Percentiles rank a stretch among this genome's conserved stretches.
Evolutionary conservation across 1,140 invertebrate genomes (phyloP).

Genomic region (Adoxophyes honmai): DNA sequence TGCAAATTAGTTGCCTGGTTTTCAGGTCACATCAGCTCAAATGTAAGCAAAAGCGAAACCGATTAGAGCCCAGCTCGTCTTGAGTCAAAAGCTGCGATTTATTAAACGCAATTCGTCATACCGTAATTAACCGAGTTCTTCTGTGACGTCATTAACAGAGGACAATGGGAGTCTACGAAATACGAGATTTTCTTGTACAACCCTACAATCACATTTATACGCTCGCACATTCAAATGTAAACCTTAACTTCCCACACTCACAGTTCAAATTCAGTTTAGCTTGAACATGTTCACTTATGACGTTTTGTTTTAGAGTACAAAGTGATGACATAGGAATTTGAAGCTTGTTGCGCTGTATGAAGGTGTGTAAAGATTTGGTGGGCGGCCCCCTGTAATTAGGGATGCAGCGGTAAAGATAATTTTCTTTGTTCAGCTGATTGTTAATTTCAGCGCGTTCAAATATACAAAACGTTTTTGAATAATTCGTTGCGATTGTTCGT

Average conservation of each 20-base stretch:
- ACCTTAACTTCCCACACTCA: neutral
- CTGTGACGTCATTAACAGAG: neutral
- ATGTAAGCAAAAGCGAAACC: neutral
- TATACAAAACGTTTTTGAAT: too few species aligned
- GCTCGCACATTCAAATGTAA: too few species aligned
- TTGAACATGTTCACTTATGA: neutral
- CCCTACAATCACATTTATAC: too few species aligned
- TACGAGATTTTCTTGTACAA: too few species aligned
- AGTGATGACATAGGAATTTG: neutral
- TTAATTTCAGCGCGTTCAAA: too few species aligned
- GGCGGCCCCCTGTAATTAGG: neutral
- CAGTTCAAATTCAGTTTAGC: neutral
- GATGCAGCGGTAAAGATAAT: conserved; percentile 1
- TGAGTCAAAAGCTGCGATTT: neutral
- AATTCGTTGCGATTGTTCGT: too few species aligned
- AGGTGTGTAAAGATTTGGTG: neutral
- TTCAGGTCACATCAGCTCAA: too few species aligned
- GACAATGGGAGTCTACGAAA: too few species aligned
- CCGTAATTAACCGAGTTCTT: neutral
- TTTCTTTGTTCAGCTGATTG: neutral
- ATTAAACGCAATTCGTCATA: neutral
- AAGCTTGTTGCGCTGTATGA: neutral
- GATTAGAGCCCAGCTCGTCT: neutral
- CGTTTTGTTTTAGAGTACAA: neutral
- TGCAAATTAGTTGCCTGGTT: too few species aligned